Evolutionary conservation across 2,797 vertebrate genomes (phyloP), one percentile per base, ranked within the genome.

Genomic region (Melanotaenia maccullochi): DNA sequence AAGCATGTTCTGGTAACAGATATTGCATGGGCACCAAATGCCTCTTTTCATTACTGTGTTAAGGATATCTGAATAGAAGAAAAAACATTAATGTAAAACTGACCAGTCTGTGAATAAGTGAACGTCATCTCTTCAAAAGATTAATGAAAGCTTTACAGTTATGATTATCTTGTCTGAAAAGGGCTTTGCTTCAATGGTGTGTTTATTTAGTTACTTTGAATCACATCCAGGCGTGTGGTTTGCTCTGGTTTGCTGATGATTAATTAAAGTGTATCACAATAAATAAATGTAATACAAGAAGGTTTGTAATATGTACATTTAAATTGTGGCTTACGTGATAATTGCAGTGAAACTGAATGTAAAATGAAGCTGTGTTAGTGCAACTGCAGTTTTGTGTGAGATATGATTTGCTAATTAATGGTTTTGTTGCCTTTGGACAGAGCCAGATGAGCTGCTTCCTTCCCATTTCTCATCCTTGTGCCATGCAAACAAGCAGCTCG

Each of bases 371-470:
- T 35, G 32, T n/a, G 38, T 55, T 22, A 52, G 51, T 38, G 38
- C 25, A 11, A 14, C 60, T 63, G 38, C 9, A 24, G 0, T 0
- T n/a, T 32, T 44, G 22, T 64, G 59, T 44, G 36, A 55, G 28
- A 56, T 33, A 55, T 51, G 40, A 67, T 25, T 32, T 60, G 42
- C 62, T 59, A 59, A 59, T 64, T 52, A 69, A 58, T 22, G 14
- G 44, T 68, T 44, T 40, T 20, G 24, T 36, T 42, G 40, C 62
- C 55, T 36, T 52, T 57, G 40, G n/a, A 65, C 36, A 40, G 24
- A 69, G 30, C 38, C 25, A 33, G 12, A 8, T 7, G 13, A 49
- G 57, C 14, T 65, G 55, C 49, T 44, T 38, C 20, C 12, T 52
- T 14, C 22, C 4, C 0, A 24, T 67, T 72, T 62, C 25, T 42